Conservation (phyloP, 1,140 invertebrate species). For the Sinonovacula constricta region DNA sequence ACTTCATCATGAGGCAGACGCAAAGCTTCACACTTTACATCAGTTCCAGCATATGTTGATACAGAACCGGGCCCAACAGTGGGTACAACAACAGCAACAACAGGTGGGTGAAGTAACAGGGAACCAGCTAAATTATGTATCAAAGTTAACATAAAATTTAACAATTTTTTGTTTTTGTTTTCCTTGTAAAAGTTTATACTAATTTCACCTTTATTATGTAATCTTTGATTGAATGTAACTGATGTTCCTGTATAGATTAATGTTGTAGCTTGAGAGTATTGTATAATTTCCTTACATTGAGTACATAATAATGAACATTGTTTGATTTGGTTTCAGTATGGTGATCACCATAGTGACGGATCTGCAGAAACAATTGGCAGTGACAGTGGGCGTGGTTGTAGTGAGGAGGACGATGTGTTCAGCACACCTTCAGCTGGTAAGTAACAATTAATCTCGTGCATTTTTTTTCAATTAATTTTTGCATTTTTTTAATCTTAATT, state of each 20-base stretch:
- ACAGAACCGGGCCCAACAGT: constrained; percentile 49
- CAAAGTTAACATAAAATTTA: too few species aligned
- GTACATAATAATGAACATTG: too few species aligned
- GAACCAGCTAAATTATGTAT: too few species aligned
- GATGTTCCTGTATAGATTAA: too few species aligned
- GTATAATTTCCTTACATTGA: too few species aligned
- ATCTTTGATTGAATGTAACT: too few species aligned
- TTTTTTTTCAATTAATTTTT: constrained; percentile 3
- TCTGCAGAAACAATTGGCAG: constrained; percentile 46
- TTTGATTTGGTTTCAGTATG: constrained; percentile 1
- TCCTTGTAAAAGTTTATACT: too few species aligned
- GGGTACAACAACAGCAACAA: constrained; percentile 46
- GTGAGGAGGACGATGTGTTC: constrained; percentile 43
- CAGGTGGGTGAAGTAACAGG: constrained; percentile 14
- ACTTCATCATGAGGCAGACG: constrained; percentile 42
- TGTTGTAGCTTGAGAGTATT: too few species aligned
- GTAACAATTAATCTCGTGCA: too few species aligned
- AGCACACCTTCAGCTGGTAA: constrained; percentile 42
- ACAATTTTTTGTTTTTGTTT: too few species aligned
- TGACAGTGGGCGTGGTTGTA: constrained; percentile 46
- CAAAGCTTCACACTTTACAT: constrained; percentile 20
- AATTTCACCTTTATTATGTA: too few species aligned
- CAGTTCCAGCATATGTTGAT: constrained; percentile 44
- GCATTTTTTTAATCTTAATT: background rate
- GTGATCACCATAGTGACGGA: constrained; percentile 45